These are phyloP conservation scores for Aix galericulata DNA, from an alignment of 2,113 vertebrate species.

Conservation along the genomic window DNA sequence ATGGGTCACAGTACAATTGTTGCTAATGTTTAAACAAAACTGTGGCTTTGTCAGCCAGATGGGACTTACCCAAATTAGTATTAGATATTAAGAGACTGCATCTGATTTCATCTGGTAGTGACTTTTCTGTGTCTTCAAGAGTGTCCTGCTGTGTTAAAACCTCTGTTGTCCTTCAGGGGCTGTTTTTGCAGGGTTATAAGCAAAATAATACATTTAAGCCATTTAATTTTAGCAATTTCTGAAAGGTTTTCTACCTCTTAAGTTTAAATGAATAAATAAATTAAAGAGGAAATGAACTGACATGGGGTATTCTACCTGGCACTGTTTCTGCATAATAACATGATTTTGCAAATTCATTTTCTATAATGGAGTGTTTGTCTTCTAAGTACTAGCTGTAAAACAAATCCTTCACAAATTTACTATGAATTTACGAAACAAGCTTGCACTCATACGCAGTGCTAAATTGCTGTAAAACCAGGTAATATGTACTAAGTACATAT, in stretches of 20 bases:
- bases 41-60: not conserved
- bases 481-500: not conserved
- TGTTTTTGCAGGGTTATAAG: not conserved
- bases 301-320: not conserved
- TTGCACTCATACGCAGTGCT: not conserved
- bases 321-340: not conserved
- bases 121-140: not conserved
- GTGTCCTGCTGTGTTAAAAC: not conserved
- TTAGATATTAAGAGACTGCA: not conserved
- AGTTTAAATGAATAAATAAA: not conserved
- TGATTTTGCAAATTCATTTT: not conserved
- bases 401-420: not conserved
- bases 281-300: not conserved
- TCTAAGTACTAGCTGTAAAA: not conserved
- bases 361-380: not conserved
- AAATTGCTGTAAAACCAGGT: slow-evolving; percentile 6
- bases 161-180: not conserved
- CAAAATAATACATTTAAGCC: not conserved
- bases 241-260: not conserved
- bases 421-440: not conserved
- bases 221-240: not conserved
- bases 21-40: not conserved
- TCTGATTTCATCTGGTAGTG: not conserved
- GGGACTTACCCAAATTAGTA: not conserved
- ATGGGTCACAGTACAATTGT: not conserved